Evolutionary conservation across 2,888 invertebrate genomes (phyloP).

Genomic region (Chloroclysta siterata): DNA sequence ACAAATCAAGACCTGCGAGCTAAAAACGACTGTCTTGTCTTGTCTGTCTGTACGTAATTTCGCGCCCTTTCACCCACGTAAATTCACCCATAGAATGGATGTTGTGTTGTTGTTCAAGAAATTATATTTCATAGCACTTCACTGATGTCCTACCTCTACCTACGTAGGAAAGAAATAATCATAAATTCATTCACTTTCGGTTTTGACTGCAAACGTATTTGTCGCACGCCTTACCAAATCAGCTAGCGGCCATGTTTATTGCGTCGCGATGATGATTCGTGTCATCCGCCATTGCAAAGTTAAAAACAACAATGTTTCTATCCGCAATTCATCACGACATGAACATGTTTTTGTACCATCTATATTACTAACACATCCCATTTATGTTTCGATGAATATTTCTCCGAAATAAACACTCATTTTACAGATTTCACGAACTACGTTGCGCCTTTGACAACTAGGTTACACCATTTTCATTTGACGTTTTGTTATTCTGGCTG

Average conservation of each 20-base stretch:
- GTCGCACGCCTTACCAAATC: conserved; percentile 83
- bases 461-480: conserved; percentile 81
- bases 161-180: conserved; percentile 7
- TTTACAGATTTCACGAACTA: conserved; percentile 72
- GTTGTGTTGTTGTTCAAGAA: not conserved
- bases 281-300: conserved; percentile 84
- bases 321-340: conserved; percentile 63
- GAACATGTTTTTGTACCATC: conserved; percentile 56
- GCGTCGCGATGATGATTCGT: conserved; percentile 84
- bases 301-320: conserved; percentile 62
- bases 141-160: not conserved
- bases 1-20: conserved; percentile 29
- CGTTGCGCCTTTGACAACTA: conserved; percentile 79
- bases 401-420: conserved; percentile 69
- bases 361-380: conserved; percentile 64
- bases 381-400: conserved; percentile 60
- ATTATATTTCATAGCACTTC: conserved; percentile 16
- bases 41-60: conserved; percentile 62
- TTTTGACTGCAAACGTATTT: conserved; percentile 59
- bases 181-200: conserved; percentile 32
- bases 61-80: conserved; percentile 81
- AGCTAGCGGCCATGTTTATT: conserved; percentile 82
- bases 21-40: conserved; percentile 24
- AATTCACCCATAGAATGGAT: conserved; percentile 19
- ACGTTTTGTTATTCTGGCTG: conserved; percentile 61